Evolutionary conservation across 2,888 invertebrate species (phyloP), one percentile per base, ranked within the genome.

Genomic region (Melikaiella ostensackeni): DNA sequence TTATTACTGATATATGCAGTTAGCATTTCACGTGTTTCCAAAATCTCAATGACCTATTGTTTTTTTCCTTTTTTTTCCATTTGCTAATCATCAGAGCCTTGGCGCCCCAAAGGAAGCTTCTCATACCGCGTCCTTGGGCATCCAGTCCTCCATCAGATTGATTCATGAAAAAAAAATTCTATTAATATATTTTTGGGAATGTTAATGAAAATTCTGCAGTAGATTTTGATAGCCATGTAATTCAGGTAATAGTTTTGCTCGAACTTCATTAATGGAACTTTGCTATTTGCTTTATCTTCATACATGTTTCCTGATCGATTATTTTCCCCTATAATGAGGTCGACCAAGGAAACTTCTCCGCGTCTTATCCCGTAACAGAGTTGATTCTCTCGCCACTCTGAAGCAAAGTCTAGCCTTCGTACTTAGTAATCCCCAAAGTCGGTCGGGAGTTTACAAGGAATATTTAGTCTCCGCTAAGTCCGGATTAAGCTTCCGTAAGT

Each of bases 391-490:
- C 83, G 82, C 82, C 83, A 85, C 84, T 85, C 80, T 81, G 85
- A 77, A 85, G 76, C 76, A 75, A 74, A 75, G 81, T 75, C 76
- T 80, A 70, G 70, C 78, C 77, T 80, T 80, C 85, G 80, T 81
- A 88, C 88, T 89, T 89, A 87, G 88, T 90, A 90, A 91, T 90
- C 89, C 89, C 84, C 82, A 84, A 81, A 85, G 87, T 88, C 86
- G 86, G 86, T 86, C 85, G 85, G 84, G 87, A 91, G 89, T 91
- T 91, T 90, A 89, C 89, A 90, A 90, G 91, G 91, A 90, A 91
- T 91, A 91, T 89, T 91, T 89, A 89, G 89, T 89, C 89, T 84
- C 87, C 87, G 86, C 86, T 91, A 89, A 91, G 89, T 89, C 84
- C 75, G 90, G 91, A 90, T 91, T 91, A 91, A 88, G 85, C 83